Conservation (phyloP, 2,888 invertebrate genomes). For the Ennomos fuscantarius region DNA sequence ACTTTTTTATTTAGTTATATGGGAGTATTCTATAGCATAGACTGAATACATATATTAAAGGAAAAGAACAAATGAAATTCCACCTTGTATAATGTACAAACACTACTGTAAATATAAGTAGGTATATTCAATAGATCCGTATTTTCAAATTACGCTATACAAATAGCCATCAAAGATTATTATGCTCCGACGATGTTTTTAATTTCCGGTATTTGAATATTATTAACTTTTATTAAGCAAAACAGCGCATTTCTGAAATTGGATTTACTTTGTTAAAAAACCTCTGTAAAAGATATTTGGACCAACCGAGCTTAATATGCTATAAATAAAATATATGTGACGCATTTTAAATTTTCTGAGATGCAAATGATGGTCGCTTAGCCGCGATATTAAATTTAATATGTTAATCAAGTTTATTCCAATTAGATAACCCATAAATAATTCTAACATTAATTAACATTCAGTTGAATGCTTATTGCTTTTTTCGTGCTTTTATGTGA, state of each 20-base stretch:
- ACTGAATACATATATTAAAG: too few relatives aligned
- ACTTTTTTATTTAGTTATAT: too few relatives aligned
- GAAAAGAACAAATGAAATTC: too few relatives aligned
- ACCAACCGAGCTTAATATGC: slow-evolving; percentile 19
- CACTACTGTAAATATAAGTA: too few relatives aligned
- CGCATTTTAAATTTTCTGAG: slow-evolving; percentile 21
- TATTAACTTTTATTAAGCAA: slow-evolving; percentile 19
- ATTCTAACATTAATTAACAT: slow-evolving; percentile 18
- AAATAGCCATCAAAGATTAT: slow-evolving; percentile 14
- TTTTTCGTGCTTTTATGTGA: slow-evolving; percentile 13
- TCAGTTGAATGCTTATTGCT: slow-evolving; percentile 11
- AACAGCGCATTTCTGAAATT: slow-evolving; percentile 26
- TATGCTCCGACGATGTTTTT: slow-evolving; percentile 18
- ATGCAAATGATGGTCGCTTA: slow-evolving; percentile 20
- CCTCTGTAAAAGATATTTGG: slow-evolving; percentile 14
- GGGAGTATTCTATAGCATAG: too few relatives aligned
- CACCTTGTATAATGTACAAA: too few relatives aligned
- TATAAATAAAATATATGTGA: slow-evolving; percentile 35
- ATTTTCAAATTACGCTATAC: slow-evolving; percentile 12
- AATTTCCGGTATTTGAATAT: slow-evolving; percentile 30
- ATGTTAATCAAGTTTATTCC: slow-evolving; percentile 37
- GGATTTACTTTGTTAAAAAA: slow-evolving; percentile 25
- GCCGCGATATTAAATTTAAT: slow-evolving; percentile 27
- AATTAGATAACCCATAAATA: slow-evolving; percentile 39
- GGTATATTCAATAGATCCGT: too few relatives aligned